Percentiles rank a stretch among this genome's conserved stretches.
These are phyloP conservation scores for Centrocercus urophasianus DNA, from an alignment of 2,113 vertebrate species.

Conservation along the genomic window DNA sequence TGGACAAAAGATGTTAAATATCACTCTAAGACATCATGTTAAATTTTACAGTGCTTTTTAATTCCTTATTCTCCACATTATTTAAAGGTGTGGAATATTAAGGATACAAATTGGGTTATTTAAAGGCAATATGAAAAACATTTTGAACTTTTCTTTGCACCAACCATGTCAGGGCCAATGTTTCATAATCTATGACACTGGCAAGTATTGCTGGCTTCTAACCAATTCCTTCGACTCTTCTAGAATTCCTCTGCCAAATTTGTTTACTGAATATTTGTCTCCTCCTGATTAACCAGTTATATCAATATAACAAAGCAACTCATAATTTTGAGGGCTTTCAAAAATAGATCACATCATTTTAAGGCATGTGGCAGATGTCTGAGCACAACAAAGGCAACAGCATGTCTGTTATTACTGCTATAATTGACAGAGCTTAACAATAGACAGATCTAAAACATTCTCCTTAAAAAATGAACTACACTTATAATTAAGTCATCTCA, in stretches of 20 bases:
- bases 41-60: background rate
- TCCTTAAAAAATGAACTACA: slow-evolving; percentile 17
- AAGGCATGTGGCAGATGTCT: background rate
- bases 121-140: background rate
- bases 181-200: background rate
- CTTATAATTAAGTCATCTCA: background rate
- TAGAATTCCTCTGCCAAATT: background rate
- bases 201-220: background rate
- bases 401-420: background rate
- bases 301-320: background rate
- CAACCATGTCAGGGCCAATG: background rate
- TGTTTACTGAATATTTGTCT: background rate
- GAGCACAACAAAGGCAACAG: background rate
- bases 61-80: background rate
- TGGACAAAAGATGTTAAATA: background rate
- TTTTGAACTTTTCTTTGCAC: background rate
- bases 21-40: background rate
- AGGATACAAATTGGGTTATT: background rate
- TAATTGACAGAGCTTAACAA: background rate
- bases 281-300: background rate
- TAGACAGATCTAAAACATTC: background rate
- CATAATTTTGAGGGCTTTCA: background rate
- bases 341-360: background rate
- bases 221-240: background rate
- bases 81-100: background rate